Conservation (phyloP, 1,140 invertebrate genomes). For the Lepidurus arcticus region DNA sequence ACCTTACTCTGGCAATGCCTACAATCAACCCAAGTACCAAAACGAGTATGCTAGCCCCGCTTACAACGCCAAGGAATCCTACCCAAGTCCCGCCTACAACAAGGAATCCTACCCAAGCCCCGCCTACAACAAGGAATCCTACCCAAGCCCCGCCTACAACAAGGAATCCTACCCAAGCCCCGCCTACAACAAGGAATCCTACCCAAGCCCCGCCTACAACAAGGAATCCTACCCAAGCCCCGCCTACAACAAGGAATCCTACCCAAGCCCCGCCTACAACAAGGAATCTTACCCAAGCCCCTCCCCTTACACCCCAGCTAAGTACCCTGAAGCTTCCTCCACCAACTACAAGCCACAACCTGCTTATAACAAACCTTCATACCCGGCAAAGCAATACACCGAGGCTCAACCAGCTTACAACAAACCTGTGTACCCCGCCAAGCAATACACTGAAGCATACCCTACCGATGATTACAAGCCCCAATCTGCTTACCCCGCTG, state of each 20-base stretch:
- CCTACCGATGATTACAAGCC: too few relatives aligned
- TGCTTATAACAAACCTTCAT: neutral
- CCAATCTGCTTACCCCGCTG: too few relatives aligned
- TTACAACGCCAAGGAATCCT: neutral
- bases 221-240: neutral
- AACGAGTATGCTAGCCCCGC: neutral
- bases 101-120: neutral
- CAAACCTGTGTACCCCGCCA: too few relatives aligned
- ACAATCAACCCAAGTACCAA: neutral
- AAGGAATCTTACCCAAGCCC: neutral
- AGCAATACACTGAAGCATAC: too few relatives aligned
- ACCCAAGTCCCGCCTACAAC: neutral
- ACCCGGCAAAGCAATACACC: too few relatives aligned
- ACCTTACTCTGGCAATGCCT: neutral
- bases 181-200: neutral
- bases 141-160: neutral
- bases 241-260: neutral
- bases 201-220: neutral
- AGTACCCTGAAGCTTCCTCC: too few relatives aligned
- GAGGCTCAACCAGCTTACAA: too few relatives aligned
- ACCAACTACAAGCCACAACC: neutral
- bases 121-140: neutral
- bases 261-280: neutral
- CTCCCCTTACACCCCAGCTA: too few relatives aligned
- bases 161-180: neutral